A percentile compares a stretch with the other conserved stretches of the same genome.
phyloP scores from a whole-genome alignment of 2,113 vertebrate species.

The Papio anubis region DNA sequence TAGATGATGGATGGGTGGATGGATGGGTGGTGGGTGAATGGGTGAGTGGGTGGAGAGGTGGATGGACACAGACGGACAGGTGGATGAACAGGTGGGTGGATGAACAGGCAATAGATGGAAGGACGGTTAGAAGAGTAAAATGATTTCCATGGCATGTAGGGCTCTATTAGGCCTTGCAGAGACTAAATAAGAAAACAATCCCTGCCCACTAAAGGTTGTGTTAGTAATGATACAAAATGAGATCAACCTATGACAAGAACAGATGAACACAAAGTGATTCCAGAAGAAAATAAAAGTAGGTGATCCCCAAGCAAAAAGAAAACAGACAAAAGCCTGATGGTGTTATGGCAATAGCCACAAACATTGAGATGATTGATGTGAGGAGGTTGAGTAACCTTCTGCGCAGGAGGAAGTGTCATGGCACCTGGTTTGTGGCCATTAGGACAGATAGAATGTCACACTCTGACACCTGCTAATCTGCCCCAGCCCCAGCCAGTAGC shows the following conservation, averaged over 20 bases:
- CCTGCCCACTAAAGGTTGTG: not conserved
- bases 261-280: not conserved
- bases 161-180: not conserved
- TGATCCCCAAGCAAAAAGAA: not conserved
- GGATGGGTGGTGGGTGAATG: too few species aligned
- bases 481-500: not conserved
- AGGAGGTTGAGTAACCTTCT: not conserved
- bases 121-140: not conserved
- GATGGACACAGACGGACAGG: not conserved
- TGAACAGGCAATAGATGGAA: not conserved
- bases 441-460: not conserved
- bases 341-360: not conserved
- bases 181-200: not conserved
- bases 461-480: not conserved
- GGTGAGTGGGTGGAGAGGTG: too few species aligned
- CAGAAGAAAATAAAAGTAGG: not conserved
- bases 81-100: too few species aligned
- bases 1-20: fast-evolving
- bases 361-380: not conserved
- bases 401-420: not conserved
- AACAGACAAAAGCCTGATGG: not conserved
- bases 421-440: not conserved
- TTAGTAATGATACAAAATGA: not conserved
- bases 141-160: not conserved
- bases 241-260: not conserved